Evolutionary conservation across 2,888 invertebrate genomes (phyloP), one percentile per base, ranked within the genome.

Genomic region (Teinopalpus imperialis): DNA sequence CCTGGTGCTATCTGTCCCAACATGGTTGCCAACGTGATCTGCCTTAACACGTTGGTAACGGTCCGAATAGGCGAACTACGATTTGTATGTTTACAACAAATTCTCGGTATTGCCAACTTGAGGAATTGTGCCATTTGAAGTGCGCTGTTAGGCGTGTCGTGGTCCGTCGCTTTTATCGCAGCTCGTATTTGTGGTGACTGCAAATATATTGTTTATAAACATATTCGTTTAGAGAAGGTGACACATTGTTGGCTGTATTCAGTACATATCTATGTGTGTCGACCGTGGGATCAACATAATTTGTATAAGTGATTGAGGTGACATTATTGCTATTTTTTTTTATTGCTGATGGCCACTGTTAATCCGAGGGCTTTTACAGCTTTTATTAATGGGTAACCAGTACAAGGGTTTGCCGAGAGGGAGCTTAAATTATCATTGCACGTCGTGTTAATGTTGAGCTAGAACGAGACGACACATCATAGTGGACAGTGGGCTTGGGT

Each of bases 11-110:
- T 3, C 26, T 18, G 34, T 26, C 20, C 24, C 24, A 9, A 8
- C 13, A 10, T 27, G 26, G 34, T 29, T 12, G 32, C 1, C 14
- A 14, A 45, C 44, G 44, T 44, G 39, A 39, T 39, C 26, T 21
- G 45, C 31, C 12, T 44, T 13, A 23, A 9, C 8, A 13, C 13
- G 20, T 23, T 10, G 13, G n/a, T 43, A 40, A 44, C 43, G 24
- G 20, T 24, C 14, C 2, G 7, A 5, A 16, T 12, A 13, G 10
- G 12, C n/a, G 14, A 36, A 37, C 16, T 34, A 12, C 40, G 34
- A 34, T 34, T 46, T 35, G 27, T 45, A 37, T 46, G 45, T 45
- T 45, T 40, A 46, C 34, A 40, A 7, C 29, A 27, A 45, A 32
- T 46, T 23, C 40, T 13, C 8, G 13, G 43, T 23, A 40, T 40